A percentile compares a stretch with the other conserved stretches of the same genome.
Evolutionary conservation across 2,797 vertebrate species (phyloP).

Genomic region (Tragopan temminckii): DNA sequence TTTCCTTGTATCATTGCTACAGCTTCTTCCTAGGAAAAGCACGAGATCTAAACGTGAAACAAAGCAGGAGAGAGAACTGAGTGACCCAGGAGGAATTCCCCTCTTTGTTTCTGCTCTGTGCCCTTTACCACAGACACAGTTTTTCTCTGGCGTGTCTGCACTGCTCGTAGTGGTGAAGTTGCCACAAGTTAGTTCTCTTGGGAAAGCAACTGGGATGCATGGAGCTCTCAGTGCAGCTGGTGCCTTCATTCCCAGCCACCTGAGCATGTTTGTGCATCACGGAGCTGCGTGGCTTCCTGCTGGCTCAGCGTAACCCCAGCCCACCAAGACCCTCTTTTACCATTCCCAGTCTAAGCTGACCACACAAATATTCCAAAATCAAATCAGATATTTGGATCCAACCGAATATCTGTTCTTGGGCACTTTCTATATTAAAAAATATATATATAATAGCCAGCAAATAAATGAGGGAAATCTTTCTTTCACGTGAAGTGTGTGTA

Average conservation of each 20-base stretch:
- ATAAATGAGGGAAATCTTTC: not conserved
- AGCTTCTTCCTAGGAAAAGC: not conserved
- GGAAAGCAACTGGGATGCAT: not conserved
- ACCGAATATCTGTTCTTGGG: not conserved
- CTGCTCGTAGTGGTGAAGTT: accelerated
- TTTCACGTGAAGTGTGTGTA: not conserved
- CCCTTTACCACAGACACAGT: not conserved
- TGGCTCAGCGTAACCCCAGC: slow-evolving; percentile 17
- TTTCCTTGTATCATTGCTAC: not conserved
- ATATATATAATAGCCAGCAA: too few relatives aligned
- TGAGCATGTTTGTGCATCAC: not conserved
- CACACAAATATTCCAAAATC: not conserved
- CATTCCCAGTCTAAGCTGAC: not conserved
- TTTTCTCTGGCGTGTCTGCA: not conserved
- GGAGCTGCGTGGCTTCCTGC: not conserved
- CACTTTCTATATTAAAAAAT: not conserved
- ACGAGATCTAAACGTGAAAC: not conserved
- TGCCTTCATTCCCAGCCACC: not conserved
- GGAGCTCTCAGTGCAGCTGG: not conserved
- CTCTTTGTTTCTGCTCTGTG: not conserved
- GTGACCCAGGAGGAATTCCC: not conserved
- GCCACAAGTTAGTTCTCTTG: accelerated
- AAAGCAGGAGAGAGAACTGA: not conserved
- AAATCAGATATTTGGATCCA: not conserved
- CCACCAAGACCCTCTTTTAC: not conserved